Conservation (phyloP, 2,797 vertebrate species). For the Betta splendens region DNA sequence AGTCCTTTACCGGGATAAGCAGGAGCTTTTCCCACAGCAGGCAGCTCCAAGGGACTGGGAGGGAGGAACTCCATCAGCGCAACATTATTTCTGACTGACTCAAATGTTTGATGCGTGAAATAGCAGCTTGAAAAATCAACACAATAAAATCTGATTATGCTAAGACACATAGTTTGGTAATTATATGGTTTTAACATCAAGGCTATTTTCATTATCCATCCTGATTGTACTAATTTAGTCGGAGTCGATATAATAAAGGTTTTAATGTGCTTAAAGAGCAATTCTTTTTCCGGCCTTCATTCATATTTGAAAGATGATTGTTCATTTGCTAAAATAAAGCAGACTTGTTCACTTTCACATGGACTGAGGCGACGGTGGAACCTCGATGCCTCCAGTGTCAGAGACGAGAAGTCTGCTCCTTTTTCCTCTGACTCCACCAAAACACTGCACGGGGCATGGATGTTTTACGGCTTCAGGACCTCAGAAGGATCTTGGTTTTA, state of each 20-base stretch:
- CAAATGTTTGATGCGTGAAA: conserved; percentile 11
- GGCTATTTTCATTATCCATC: conserved; percentile 13
- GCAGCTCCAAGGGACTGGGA: conserved; percentile 9
- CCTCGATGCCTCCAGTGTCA: too few relatives aligned
- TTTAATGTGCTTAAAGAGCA: too few relatives aligned
- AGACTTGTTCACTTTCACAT: conserved; percentile 27
- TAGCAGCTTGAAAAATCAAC: background rate
- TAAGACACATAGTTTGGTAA: conserved; percentile 15
- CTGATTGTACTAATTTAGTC: conserved; percentile 22
- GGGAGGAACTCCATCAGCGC: background rate
- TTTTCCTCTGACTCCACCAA: too few relatives aligned
- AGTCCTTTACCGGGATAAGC: conserved; percentile 46
- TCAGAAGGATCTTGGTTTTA: too few relatives aligned
- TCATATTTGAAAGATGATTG: too few relatives aligned
- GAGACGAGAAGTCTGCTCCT: too few relatives aligned
- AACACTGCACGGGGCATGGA: too few relatives aligned
- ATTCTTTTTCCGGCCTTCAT: too few relatives aligned
- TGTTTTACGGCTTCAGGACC: too few relatives aligned
- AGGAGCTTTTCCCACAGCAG: conserved; percentile 34
- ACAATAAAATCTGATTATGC: conserved; percentile 12
- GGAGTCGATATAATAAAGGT: too few relatives aligned
- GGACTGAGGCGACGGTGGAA: conserved; percentile 33
- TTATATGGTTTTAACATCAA: conserved; percentile 23
- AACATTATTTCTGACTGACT: conserved; percentile 14
- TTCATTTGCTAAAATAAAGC: conserved; percentile 28